Conservation (phyloP, 1,140 invertebrate genomes). For the Lordiphosa collinella region DNA sequence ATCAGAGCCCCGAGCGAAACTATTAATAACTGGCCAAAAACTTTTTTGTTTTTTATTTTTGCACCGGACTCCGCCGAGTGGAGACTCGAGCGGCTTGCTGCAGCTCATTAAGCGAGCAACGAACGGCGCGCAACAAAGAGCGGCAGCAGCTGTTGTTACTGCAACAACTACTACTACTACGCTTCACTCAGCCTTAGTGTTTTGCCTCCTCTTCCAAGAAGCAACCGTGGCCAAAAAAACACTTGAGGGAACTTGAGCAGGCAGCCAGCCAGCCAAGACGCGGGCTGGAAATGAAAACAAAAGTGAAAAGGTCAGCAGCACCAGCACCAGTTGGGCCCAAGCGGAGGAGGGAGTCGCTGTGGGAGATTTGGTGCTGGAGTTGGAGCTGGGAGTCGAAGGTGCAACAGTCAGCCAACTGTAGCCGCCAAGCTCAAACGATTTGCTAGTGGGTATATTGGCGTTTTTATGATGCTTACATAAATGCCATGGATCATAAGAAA, state of each 20-base stretch:
- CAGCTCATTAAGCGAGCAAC: slow-evolving; percentile 70
- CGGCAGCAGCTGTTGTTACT: slow-evolving; percentile 17
- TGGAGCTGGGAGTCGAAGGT: slow-evolving; percentile 21
- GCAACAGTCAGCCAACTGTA: slow-evolving; percentile 65
- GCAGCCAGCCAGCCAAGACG: slow-evolving; percentile 41
- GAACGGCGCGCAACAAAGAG: slow-evolving; percentile 21
- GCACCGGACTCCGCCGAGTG: slow-evolving; percentile 59
- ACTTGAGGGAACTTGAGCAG: slow-evolving; percentile 46
- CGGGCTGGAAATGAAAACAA: slow-evolving; percentile 63
- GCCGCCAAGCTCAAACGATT: slow-evolving; percentile 61
- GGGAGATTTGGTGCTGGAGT: slow-evolving; percentile 5
- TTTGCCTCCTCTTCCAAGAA: slow-evolving; percentile 30
- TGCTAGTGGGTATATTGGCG: slow-evolving; percentile 28
- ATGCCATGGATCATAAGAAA: no score
- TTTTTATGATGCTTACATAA: no score
- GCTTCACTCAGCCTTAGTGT: slow-evolving; percentile 29
- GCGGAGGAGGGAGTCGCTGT: slow-evolving; percentile 28
- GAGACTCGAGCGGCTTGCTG: slow-evolving; percentile 47
- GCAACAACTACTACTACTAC: slow-evolving; percentile 19
- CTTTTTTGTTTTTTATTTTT: slow-evolving; percentile 31
- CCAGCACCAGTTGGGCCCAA: slow-evolving; percentile 42
- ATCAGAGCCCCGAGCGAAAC: slow-evolving; percentile 23
- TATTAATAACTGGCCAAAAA: slow-evolving; percentile 54
- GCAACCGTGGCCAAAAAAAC: slow-evolving; percentile 21
- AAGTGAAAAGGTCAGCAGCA: slow-evolving; percentile 73